Conservation (phyloP, 64 coral and sea anemone species). For the Hydrozoanthus tunicans region DNA sequence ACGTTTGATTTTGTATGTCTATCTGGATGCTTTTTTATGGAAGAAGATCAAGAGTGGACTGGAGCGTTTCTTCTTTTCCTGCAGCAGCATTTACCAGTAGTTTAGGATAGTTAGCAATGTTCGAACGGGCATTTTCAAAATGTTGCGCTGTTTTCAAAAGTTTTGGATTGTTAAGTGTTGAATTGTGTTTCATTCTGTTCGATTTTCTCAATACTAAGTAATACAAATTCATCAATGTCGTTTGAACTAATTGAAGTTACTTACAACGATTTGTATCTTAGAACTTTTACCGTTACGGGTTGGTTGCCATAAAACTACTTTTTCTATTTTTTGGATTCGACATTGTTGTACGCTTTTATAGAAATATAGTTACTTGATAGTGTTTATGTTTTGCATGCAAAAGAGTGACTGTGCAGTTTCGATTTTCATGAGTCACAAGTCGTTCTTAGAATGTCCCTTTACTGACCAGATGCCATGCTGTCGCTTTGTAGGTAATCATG, state of each 20-base stretch:
- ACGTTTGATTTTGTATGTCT: not conserved
- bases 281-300: no score
- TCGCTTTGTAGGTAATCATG: slow-evolving; percentile 77
- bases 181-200: not conserved
- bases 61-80: not conserved
- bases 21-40: not conserved
- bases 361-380: not conserved
- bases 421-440: not conserved
- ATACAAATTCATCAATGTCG: no score
- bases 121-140: not conserved
- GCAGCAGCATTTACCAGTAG: not conserved
- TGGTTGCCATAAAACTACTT: no score
- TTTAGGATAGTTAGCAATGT: not conserved
- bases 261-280: no score
- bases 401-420: not conserved
- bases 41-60: not conserved
- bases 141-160: not conserved
- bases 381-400: not conserved
- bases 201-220: no score
- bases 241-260: no score
- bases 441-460: not conserved
- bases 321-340: not conserved
- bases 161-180: not conserved
- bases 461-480: not conserved
- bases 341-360: not conserved